Conservation (phyloP, 2,888 invertebrate genomes). For the Parnassius glacialis region DNA sequence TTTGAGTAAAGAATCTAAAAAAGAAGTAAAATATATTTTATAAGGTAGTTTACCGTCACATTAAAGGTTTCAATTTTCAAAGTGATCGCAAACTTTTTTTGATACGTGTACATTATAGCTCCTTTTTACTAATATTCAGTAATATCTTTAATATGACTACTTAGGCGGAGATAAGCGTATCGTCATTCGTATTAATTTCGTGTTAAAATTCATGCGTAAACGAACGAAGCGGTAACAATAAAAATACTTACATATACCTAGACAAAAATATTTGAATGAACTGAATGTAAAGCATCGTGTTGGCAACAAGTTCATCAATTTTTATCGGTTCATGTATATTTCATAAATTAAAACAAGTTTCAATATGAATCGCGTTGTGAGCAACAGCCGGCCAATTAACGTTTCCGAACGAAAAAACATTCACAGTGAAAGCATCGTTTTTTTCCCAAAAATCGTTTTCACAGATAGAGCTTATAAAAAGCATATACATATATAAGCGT, state of each 20-base stretch:
- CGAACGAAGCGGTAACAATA: not conserved
- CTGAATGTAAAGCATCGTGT: conserved; percentile 2
- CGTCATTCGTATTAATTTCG: no score
- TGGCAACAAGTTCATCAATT: conserved; percentile 21
- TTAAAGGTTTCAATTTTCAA: no score
- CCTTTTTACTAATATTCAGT: no score
- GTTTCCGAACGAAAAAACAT: conserved; percentile 19
- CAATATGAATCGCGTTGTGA: conserved; percentile 23
- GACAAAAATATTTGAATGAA: conserved; percentile 9
- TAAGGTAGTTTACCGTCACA: no score
- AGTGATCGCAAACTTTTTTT: no score
- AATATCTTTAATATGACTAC: no score
- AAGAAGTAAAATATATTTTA: no score
- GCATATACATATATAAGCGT: conserved; percentile 1
- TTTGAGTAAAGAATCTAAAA: no score
- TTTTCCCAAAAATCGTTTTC: conserved; percentile 19
- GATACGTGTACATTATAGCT: no score
- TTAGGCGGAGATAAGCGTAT: no score
- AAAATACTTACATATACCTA: not conserved
- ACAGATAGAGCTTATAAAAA: conserved; percentile 3
- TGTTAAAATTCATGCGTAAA: not conserved
- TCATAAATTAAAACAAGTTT: conserved; percentile 27
- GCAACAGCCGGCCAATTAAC: conserved; percentile 22
- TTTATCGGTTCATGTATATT: conserved; percentile 24
- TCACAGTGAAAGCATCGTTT: conserved; percentile 17